Base-by-base conservation (phyloP, 2,888 invertebrate genomes). In the Papilio demoleus region DNA sequence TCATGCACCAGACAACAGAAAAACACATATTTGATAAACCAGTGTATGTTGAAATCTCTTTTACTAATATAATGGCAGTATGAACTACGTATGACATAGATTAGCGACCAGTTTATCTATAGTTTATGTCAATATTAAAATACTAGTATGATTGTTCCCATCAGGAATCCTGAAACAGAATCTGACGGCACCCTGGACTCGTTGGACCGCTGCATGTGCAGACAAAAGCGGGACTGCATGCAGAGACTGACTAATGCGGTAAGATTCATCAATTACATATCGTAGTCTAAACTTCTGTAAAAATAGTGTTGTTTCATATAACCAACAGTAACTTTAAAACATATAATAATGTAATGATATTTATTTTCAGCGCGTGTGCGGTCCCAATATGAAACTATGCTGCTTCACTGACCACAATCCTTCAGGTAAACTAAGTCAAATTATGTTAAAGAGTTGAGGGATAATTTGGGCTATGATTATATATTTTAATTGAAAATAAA, bases 331-430 rank as follows among this genome's bases (percentile, higher is more conserved):
- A n/a, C n/a, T n/a, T n/a, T n/a, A n/a, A n/a, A n/a, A n/a, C n/a
- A n/a, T n/a, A n/a, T n/a, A n/a, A n/a, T n/a, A n/a, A n/a, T n/a
- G n/a, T n/a, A n/a, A 31, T 31, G 6, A 31, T 19, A 59, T 65
- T 38, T 19, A 11, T 45, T 84, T 85, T 14, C 89, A 95, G 95
- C 94, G 94, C 12, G 93, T 93, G 22, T 95, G 95, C 75, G 94
- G 94, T 36, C 84, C 85, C 0, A 94, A 94, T 9, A 94, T 94
- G 80, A 93, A 91, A 73, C 93, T 95, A 71, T 95, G 95, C 79
- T 95, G 95, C 77, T 94, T 93, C 83, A 93, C 93, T 67, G 82
- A 85, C 1, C 78, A 76, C 65, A 77, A 77, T 22, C 65, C 47
- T 6, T 70, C 85, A 79, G 88, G 90, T 89, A 67, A 67, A n/a